Evolutionary conservation across 2,113 vertebrate species (phyloP), one percentile per base, ranked within the genome.

Genomic region (Bujurquina vittata): DNA sequence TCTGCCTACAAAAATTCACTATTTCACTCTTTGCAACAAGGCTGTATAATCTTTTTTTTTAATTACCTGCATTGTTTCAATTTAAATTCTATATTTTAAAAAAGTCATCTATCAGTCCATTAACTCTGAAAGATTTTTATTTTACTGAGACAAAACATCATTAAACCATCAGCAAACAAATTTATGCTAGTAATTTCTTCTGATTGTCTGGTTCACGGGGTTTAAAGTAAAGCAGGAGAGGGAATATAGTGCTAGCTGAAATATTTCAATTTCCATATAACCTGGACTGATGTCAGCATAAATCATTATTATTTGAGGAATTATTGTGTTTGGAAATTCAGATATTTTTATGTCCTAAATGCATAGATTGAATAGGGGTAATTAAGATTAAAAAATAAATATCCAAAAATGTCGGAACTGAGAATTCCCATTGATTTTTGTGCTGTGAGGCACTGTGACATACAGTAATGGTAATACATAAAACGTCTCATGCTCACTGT

Each of bases 401-500:
- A 49, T 49, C 49, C 20, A 49, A 17, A 49, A 49, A 29, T 20
- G 29, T 52, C 15, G 29, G 3, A 69, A 69, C 49, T 29, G 49
- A 49, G 18, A 0, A 29, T 29, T 69, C 2, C 11, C 11, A 12
- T 49, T 49, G 5, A 49, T 49, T 17, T 49, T 49, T 49, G 14
- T 49, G 46, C 3, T 15, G 12, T 49, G 46, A 18, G 15, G 49
- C 15, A 52, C 49, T 52, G 49, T 18, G 17, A 52, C 49, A 52
- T 1, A 22, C n/a, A 67, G 10, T 75, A 65, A 43, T 52, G 35
- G 29, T 0, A 81, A 79, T 54, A 37, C 17, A 61, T 67, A 62
- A 17, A 88, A 77, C 26, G 18, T 60, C 58, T 22, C 43, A 9
- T 78, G 95, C 97, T 96, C 94, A 98, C 98, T 96, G 84, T 99